Percentiles rank a stretch among this genome's conserved stretches.
Evolutionary conservation across 2,888 invertebrate species (phyloP).

Genomic region (Drosophila atripex): DNA sequence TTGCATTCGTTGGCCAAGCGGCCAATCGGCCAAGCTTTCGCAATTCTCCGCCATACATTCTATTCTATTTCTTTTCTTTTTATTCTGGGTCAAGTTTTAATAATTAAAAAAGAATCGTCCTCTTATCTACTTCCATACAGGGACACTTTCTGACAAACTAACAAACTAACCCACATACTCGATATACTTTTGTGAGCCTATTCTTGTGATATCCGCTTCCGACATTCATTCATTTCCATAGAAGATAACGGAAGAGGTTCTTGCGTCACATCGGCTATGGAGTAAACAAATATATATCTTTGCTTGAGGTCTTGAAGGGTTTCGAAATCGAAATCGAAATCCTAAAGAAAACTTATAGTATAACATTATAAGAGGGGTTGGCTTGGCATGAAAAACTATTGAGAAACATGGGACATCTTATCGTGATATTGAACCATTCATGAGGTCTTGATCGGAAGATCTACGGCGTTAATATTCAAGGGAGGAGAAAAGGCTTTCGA

Average conservation of each 20-base stretch:
- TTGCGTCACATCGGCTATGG: constrained; percentile 47
- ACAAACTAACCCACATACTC: constrained; percentile 17
- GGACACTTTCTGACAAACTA: constrained; percentile 22
- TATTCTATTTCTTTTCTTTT: constrained; percentile 1
- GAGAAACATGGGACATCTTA: background rate
- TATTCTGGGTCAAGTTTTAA: constrained; percentile 16
- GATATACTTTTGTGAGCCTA: background rate
- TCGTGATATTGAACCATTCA: background rate
- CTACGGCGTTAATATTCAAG: constrained; percentile 26
- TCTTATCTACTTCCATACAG: constrained; percentile 27
- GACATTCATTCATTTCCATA: constrained; percentile 58
- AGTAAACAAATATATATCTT: constrained; percentile 1
- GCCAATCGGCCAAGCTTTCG: constrained; percentile 12
- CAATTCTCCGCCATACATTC: constrained; percentile 23
- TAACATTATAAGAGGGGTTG: too few species aligned
- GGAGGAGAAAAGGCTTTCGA: constrained; percentile 19
- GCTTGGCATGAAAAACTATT: constrained; percentile 5
- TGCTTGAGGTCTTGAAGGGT: background rate
- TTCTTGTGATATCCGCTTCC: constrained; percentile 53
- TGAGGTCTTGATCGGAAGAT: background rate
- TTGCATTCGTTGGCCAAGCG: constrained; percentile 48
- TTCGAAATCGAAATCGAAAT: background rate
- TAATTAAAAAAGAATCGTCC: constrained; percentile 28
- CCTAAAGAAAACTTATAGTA: too few species aligned
- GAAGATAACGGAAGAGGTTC: constrained; percentile 46